Conservation (phyloP, 2,113 vertebrate species). For the Carlito syrichta region DNA sequence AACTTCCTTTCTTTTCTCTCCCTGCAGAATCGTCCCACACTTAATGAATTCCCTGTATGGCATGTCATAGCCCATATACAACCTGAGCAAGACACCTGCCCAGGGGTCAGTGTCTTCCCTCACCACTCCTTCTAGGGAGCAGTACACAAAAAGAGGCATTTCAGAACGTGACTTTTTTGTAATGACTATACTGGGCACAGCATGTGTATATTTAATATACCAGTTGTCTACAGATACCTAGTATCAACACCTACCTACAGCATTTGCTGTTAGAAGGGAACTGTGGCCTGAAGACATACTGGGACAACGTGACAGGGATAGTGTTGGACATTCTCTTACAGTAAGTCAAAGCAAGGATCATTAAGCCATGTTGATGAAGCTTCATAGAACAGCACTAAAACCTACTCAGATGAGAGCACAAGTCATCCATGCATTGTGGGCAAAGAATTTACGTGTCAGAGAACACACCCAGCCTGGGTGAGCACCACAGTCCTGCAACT, state of each 20-base stretch:
- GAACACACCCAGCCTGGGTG: constrained; percentile 51
- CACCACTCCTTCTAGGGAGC: not conserved
- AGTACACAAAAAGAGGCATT: not conserved
- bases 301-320: not conserved
- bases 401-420: not conserved
- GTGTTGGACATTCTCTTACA: not conserved
- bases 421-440: not conserved
- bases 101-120: not conserved
- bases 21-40: not conserved
- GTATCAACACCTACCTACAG: constrained; percentile 59
- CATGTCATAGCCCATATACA: not conserved
- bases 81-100: not conserved
- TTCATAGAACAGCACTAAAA: constrained; percentile 54
- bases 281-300: not conserved
- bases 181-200: constrained; percentile 15
- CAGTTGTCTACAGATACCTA: not conserved
- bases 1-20: not conserved
- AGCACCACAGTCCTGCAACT: constrained; percentile 62
- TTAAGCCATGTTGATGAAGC: not conserved
- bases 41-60: not conserved
- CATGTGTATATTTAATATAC: not conserved
- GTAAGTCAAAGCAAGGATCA: not conserved
- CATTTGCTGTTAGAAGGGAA: not conserved
- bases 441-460: constrained; percentile 65
- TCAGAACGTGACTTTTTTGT: not conserved